Evolutionary conservation across 2,113 vertebrate genomes (phyloP).

Genomic region (Panthera tigris): DNA sequence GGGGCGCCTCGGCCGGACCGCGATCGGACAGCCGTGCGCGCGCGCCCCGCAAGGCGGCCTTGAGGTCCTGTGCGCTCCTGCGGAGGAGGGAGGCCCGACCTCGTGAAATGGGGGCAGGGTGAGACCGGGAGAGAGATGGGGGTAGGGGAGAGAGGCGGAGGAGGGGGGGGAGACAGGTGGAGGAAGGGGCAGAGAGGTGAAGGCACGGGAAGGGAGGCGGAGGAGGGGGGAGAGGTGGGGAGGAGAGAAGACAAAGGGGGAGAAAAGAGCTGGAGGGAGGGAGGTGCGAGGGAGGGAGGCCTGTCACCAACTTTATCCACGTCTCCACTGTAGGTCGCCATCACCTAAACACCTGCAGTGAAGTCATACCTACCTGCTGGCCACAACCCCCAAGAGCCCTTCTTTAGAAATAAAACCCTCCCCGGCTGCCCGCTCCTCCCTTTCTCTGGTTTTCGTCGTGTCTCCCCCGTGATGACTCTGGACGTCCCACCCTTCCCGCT

Average conservation of each 20-base stretch:
- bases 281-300: too few relatives aligned
- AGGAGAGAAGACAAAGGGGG: too few relatives aligned
- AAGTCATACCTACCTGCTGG: not conserved
- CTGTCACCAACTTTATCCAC: too few relatives aligned
- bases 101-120: not conserved
- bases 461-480: not conserved
- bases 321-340: not conserved
- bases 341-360: not conserved
- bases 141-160: not conserved
- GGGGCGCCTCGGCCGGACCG: rapidly evolving
- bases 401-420: not conserved
- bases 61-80: slow-evolving; percentile 83
- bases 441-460: not conserved
- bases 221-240: not conserved
- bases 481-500: not conserved
- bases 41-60: slow-evolving; percentile 49
- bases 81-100: slow-evolving; percentile 76
- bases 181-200: not conserved
- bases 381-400: not conserved
- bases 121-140: rapidly evolving
- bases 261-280: too few relatives aligned
- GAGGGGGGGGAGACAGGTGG: not conserved
- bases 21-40: not conserved
- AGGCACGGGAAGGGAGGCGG: too few relatives aligned
- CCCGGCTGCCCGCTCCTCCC: not conserved